Conservation (phyloP, 2,113 vertebrate species). For the Daphoenositta chrysoptera region DNA sequence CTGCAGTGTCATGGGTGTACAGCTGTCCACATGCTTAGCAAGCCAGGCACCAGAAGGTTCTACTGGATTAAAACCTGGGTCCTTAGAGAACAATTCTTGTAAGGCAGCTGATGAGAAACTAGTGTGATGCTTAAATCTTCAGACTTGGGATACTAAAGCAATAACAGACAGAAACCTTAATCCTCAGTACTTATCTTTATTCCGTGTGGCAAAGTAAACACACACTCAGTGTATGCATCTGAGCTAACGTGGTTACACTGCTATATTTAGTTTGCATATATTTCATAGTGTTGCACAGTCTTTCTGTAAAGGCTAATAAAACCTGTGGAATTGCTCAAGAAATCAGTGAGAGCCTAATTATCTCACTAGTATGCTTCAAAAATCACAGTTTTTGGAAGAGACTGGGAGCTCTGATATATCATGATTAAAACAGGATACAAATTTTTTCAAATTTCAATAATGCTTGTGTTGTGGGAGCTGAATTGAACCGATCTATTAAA, state of each 20-base stretch:
- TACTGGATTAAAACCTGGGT: neutral
- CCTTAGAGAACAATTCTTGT: fast-evolving
- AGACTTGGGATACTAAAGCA: neutral
- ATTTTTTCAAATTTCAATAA: neutral
- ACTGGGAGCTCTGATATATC: neutral
- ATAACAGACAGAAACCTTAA: neutral
- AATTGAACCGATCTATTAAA: neutral
- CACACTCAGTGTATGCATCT: neutral
- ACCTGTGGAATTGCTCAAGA: neutral
- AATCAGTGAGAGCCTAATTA: neutral
- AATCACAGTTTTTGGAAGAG: neutral
- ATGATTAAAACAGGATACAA: neutral
- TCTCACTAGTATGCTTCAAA: neutral
- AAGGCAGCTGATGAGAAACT: neutral
- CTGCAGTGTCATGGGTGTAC: neutral
- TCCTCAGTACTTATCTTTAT: neutral
- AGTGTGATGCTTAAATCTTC: neutral
- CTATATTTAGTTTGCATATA: neutral
- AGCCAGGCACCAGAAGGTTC: neutral
- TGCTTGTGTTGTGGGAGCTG: neutral
- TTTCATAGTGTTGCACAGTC: neutral
- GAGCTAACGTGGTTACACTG: neutral
- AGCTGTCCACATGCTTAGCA: neutral
- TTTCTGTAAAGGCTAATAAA: neutral
- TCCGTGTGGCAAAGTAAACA: neutral